Conservation (phyloP, 2,113 vertebrate genomes). For the Nothobranchius kuhntae region DNA sequence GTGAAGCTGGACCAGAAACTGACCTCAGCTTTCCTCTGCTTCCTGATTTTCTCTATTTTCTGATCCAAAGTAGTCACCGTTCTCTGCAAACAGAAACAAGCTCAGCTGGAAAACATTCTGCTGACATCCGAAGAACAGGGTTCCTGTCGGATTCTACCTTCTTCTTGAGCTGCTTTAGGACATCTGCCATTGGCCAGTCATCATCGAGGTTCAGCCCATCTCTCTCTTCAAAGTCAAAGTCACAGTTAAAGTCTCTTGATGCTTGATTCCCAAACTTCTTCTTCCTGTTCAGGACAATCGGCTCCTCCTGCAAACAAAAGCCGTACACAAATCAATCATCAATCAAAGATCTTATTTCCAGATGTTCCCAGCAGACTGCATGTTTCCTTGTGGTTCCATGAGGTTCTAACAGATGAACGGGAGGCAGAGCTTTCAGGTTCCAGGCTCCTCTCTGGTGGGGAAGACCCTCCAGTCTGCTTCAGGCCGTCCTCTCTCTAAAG, state of each 20-base stretch:
- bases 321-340: background rate
- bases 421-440: no score
- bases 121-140: background rate
- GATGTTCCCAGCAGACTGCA: no score
- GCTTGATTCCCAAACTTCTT: conserved; percentile 49
- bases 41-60: conserved; percentile 93
- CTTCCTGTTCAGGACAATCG: conserved; percentile 70
- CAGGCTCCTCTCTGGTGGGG: no score
- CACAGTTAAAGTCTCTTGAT: conserved; percentile 77
- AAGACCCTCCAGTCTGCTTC: no score
- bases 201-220: conserved; percentile 78
- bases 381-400: no score
- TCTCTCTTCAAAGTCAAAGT: conserved; percentile 87
- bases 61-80: conserved; percentile 90
- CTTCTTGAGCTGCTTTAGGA: conserved; percentile 87
- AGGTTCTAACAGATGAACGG: no score
- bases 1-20: conserved; percentile 9
- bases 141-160: conserved; percentile 75
- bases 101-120: background rate
- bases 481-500: no score
- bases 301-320: conserved; percentile 66
- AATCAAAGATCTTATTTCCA: no score
- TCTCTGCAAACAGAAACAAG: conserved; percentile 74
- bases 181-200: conserved; percentile 84
- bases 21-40: conserved; percentile 87